These are phyloP conservation scores for Phylloscopus trochilus DNA, from an alignment of 2,113 vertebrate genomes.

Conservation along the genomic window DNA sequence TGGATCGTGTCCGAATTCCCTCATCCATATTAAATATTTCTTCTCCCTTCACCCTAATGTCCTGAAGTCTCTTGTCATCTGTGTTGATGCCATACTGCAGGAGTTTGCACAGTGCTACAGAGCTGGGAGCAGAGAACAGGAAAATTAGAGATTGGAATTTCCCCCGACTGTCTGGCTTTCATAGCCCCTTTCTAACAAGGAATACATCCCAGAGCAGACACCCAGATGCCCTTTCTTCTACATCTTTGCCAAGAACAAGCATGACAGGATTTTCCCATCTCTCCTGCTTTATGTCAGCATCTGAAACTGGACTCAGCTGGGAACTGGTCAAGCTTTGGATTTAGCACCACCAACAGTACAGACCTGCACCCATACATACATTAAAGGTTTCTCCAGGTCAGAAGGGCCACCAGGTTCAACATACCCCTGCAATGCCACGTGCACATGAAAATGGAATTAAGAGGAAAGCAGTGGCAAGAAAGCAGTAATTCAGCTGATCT, in stretches of 20 bases:
- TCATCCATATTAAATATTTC: constrained; percentile 90
- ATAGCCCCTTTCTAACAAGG: neutral
- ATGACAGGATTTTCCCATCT: neutral
- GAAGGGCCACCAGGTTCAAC: neutral
- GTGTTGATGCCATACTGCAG: constrained; percentile 93
- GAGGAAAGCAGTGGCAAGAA: neutral
- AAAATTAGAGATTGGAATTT: neutral
- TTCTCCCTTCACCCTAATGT: constrained; percentile 94
- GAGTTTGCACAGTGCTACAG: constrained; percentile 94
- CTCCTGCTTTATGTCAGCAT: neutral
- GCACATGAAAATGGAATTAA: neutral
- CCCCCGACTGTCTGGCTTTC: neutral
- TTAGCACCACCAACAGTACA: neutral
- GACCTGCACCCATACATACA: accelerated
- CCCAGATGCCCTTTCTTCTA: neutral
- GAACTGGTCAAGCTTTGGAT: neutral
- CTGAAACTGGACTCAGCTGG: accelerated
- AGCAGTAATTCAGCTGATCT: neutral
- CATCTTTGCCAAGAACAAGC: neutral
- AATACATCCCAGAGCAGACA: neutral
- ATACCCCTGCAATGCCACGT: accelerated
- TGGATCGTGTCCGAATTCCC: constrained; percentile 93
- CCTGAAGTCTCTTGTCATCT: constrained; percentile 93
- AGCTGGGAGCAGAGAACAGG: constrained; percentile 68
- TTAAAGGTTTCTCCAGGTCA: neutral